phyloP scores from a whole-genome alignment of 2,113 vertebrate genomes.

The Melospiza melodia region DNA sequence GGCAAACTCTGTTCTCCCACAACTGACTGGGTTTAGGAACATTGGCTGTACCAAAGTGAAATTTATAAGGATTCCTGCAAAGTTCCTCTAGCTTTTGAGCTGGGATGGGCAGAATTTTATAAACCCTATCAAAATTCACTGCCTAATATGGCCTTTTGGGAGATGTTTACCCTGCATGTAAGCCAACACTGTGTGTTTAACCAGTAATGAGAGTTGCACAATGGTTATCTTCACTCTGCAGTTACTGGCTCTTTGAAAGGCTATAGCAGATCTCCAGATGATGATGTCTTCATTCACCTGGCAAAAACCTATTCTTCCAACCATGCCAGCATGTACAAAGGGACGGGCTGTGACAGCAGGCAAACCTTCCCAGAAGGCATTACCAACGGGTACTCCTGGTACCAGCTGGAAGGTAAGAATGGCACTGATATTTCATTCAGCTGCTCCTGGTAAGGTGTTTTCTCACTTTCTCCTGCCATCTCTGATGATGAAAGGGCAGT shows the following conservation, averaged over 20 bases:
- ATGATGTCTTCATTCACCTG: constrained; percentile 90
- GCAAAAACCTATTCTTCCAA: constrained; percentile 85
- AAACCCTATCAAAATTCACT: neutral
- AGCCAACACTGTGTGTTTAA: neutral
- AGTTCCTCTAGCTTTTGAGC: neutral
- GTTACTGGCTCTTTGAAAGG: constrained; percentile 49
- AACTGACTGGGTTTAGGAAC: neutral
- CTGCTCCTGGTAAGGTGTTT: neutral
- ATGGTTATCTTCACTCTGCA: neutral
- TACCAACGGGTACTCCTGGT: constrained; percentile 91
- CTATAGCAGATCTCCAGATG: constrained; percentile 81
- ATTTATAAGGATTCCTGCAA: neutral
- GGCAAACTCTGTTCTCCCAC: neutral
- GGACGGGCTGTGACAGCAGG: constrained; percentile 67
- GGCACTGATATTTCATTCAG: neutral
- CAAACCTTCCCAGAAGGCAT: constrained; percentile 80
- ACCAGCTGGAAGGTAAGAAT: constrained; percentile 83
- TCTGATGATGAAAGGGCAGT: neutral
- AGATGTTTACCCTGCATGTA: neutral
- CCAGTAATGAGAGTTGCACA: neutral
- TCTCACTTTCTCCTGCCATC: neutral
- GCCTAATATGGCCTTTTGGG: neutral
- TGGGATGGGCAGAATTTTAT: neutral
- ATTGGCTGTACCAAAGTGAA: neutral
- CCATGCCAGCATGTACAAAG: constrained; percentile 82